phyloP scores from a whole-genome alignment of 2,797 vertebrate species.

The Carapus acus region DNA sequence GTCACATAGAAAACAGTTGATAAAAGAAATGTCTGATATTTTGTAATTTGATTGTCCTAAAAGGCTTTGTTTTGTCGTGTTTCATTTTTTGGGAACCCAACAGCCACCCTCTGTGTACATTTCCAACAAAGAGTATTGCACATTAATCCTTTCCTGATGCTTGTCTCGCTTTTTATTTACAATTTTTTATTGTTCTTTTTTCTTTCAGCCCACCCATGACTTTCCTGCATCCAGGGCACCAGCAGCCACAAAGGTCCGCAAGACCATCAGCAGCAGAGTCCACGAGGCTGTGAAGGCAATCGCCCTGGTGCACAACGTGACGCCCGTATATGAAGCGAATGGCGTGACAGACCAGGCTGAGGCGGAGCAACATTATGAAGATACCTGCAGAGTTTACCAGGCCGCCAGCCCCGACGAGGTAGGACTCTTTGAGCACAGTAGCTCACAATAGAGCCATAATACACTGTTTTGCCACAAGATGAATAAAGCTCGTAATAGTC shows the following conservation, averaged over 20 bases:
- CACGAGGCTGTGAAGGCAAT: slow-evolving; percentile 97
- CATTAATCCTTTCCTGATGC: slow-evolving; percentile 3
- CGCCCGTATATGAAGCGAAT: slow-evolving; percentile 90
- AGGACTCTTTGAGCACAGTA: background rate
- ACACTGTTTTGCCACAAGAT: no score
- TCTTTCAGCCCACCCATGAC: slow-evolving; percentile 80
- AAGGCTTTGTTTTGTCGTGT: background rate
- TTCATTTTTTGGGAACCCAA: background rate
- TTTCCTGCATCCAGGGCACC: slow-evolving; percentile 80
- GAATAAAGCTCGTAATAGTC: no score
- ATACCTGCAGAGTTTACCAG: slow-evolving; percentile 95
- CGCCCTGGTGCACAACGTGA: slow-evolving; percentile 95
- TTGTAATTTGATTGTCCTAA: no score
- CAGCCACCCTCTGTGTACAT: slow-evolving; percentile 7
- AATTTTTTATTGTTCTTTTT: slow-evolving; percentile 7
- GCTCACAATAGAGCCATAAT: no score
- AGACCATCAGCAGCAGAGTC: slow-evolving; percentile 93
- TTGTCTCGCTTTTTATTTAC: background rate
- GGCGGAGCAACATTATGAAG: slow-evolving; percentile 94
- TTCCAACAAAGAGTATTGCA: background rate
- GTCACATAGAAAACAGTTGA: no score
- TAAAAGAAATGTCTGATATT: no score
- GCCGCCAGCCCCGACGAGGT: slow-evolving; percentile 98
- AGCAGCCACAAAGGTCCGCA: slow-evolving; percentile 87
- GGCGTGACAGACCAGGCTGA: slow-evolving; percentile 95